phyloP scores from a whole-genome alignment of 2,888 invertebrate genomes.

The Strigamia maritima region DNA sequence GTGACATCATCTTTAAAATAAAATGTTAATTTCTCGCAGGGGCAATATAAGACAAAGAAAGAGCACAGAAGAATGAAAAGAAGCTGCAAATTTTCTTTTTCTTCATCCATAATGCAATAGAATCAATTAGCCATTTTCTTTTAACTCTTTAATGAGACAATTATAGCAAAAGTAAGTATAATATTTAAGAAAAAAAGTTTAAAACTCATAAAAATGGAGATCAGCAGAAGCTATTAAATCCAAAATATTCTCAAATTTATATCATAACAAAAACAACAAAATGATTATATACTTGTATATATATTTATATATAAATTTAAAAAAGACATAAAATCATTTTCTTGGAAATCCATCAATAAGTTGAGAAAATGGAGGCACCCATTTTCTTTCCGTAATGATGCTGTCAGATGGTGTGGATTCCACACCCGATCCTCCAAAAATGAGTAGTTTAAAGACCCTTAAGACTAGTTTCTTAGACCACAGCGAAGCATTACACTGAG shows the following conservation, averaged over 20 bases:
- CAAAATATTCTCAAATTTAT: background rate
- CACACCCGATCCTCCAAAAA: constrained; percentile 18
- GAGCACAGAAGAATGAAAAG: background rate
- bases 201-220: background rate
- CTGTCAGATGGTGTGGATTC: constrained; percentile 34
- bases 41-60: constrained; percentile 8
- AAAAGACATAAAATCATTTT: constrained; percentile 8
- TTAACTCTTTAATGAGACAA: constrained; percentile 16
- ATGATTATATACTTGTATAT: no score
- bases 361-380: constrained; percentile 12
- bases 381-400: constrained; percentile 16
- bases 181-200: constrained; percentile 35
- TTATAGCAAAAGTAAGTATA: background rate
- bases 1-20: constrained; percentile 4
- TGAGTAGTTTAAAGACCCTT: constrained; percentile 30
- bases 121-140: constrained; percentile 39
- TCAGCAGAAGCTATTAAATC: background rate
- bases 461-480: constrained; percentile 27
- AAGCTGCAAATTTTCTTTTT: constrained; percentile 10
- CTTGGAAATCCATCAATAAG: constrained; percentile 24
- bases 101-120: constrained; percentile 40
- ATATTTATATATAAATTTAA: background rate
- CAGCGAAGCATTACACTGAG: background rate
- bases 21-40: background rate
- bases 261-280: background rate